phyloP scores from a whole-genome alignment of 2,888 invertebrate species.

The Pocota personata region DNA sequence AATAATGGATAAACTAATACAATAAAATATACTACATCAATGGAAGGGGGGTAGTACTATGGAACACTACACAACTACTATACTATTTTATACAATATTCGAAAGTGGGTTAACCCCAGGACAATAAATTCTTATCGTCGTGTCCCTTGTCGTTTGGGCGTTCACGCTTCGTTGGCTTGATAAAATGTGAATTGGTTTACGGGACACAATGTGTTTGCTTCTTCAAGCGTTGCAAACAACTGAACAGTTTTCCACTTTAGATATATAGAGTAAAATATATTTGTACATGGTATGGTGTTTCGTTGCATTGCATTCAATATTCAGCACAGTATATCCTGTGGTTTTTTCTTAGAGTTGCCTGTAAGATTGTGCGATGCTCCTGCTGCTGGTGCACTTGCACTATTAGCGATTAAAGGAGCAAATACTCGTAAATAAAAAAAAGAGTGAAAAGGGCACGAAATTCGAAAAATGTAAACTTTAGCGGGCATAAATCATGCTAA shows the following conservation, averaged over 20 bases:
- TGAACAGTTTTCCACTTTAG: slow-evolving; percentile 35
- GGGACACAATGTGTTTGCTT: slow-evolving; percentile 67
- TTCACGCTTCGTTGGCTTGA: slow-evolving; percentile 76
- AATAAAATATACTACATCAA: slow-evolving; percentile 18
- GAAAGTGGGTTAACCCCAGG: slow-evolving; percentile 67
- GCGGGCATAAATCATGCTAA: slow-evolving; percentile 40
- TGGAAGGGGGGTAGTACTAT: background rate
- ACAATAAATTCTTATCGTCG: slow-evolving; percentile 78
- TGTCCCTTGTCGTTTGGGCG: slow-evolving; percentile 77
- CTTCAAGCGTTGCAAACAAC: slow-evolving; percentile 60
- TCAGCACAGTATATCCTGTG: slow-evolving; percentile 42
- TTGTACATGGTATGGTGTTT: slow-evolving; percentile 16
- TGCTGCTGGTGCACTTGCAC: background rate
- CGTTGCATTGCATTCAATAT: slow-evolving; percentile 60
- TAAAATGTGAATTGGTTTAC: slow-evolving; percentile 75
- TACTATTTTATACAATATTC: slow-evolving; percentile 50
- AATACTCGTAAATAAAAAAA: background rate
- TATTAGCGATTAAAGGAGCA: slow-evolving; percentile 33
- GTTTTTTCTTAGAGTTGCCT: slow-evolving; percentile 7
- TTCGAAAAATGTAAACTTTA: slow-evolving; percentile 41
- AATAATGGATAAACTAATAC: slow-evolving; percentile 49
- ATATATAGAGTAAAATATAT: slow-evolving; percentile 14
- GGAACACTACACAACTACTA: background rate
- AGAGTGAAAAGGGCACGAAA: slow-evolving; percentile 13
- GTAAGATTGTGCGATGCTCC: background rate